These are phyloP conservation scores for Chrysina gloriosa DNA, from an alignment of 2,888 invertebrate species.

Conservation along the genomic window DNA sequence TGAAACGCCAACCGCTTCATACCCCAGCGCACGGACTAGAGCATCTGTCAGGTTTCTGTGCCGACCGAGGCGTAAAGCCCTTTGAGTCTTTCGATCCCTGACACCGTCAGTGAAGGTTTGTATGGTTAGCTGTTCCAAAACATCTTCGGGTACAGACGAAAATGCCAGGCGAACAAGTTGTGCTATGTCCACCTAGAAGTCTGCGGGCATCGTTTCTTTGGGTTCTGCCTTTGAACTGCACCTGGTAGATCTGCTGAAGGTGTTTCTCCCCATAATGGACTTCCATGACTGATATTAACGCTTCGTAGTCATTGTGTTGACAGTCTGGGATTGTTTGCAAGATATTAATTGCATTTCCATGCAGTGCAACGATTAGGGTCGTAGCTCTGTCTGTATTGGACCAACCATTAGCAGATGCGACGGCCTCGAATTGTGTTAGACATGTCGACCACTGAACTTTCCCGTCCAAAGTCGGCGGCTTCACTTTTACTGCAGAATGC, in stretches of 20 bases:
- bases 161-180: background rate
- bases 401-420: background rate
- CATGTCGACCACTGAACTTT: background rate
- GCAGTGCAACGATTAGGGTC: background rate
- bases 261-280: background rate
- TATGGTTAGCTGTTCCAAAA: background rate
- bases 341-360: background rate
- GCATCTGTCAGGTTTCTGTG: too few relatives aligned
- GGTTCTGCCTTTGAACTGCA: background rate
- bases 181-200: background rate
- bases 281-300: background rate
- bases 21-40: too few relatives aligned
- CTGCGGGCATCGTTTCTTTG: too few relatives aligned
- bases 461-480: slow-evolving; percentile 1
- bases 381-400: background rate
- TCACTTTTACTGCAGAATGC: too few relatives aligned
- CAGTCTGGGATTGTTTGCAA: background rate
- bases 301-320: background rate
- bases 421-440: slow-evolving; percentile 7
- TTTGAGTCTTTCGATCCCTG: background rate
- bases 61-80: too few relatives aligned
- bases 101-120: background rate
- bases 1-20: too few relatives aligned
- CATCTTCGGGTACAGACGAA: background rate
- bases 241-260: background rate